Evolutionary conservation across 2,797 vertebrate species (phyloP).

Genomic region (Momotus momota): DNA sequence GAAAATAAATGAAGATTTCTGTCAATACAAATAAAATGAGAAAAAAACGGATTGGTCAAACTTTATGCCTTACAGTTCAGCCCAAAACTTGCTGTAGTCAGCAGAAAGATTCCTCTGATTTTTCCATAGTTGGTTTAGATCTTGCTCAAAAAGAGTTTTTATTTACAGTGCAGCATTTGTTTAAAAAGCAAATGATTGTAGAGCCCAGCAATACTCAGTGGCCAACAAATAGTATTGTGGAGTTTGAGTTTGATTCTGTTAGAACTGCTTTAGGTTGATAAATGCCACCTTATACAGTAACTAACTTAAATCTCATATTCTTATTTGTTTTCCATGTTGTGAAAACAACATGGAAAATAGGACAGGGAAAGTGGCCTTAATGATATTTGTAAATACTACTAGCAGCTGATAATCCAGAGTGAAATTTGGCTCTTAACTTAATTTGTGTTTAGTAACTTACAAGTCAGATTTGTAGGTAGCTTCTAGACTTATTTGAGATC

Average conservation of each 20-base stretch:
- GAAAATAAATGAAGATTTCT: not conserved
- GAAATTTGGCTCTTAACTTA: not conserved
- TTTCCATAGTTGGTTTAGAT: not conserved
- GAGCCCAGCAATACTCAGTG: not conserved
- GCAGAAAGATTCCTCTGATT: not conserved
- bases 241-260: not conserved
- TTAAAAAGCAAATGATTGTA: not conserved
- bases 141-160: not conserved
- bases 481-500: not conserved
- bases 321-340: not conserved
- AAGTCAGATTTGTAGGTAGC: not conserved
- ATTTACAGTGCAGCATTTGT: not conserved
- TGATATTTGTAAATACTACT: not conserved
- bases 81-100: not conserved
- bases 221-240: not conserved
- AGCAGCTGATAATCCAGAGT: conserved; percentile 8
- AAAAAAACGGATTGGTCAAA: not conserved
- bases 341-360: not conserved
- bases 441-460: not conserved
- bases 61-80: not conserved
- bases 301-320: not conserved
- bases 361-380: not conserved
- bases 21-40: not conserved
- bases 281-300: not conserved
- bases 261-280: not conserved